phyloP scores from a whole-genome alignment of 1,140 invertebrate genomes.

The Pentalonia nigronervosa region DNA sequence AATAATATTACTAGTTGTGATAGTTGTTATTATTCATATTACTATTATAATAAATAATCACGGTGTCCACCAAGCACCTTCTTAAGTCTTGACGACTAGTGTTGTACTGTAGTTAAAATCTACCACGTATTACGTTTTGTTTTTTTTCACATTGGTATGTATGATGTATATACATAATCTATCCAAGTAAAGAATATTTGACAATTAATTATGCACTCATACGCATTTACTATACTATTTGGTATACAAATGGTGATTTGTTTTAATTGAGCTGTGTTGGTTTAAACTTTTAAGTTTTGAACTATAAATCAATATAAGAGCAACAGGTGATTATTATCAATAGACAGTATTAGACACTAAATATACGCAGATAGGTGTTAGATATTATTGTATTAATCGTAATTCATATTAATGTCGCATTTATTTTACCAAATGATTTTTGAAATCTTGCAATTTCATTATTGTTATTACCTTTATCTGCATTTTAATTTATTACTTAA shows the following conservation, averaged over 20 bases:
- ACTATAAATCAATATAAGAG: not conserved
- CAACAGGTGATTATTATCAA: not conserved
- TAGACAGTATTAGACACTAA: not conserved
- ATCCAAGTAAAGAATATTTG: not conserved
- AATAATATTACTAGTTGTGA: not conserved
- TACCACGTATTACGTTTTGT: not conserved
- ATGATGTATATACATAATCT: not conserved
- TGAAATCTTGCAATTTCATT: not conserved
- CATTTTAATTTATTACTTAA: no score
- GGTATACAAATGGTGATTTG: not conserved
- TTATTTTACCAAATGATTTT: not conserved
- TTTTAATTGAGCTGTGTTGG: not conserved
- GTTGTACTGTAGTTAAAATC: not conserved
- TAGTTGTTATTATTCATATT: not conserved
- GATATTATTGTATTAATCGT: not conserved
- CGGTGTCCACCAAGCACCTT: not conserved
- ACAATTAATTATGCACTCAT: not conserved
- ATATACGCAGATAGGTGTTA: not conserved
- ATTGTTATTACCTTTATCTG: not conserved
- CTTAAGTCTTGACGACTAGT: not conserved
- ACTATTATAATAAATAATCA: not conserved
- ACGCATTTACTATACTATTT: not conserved
- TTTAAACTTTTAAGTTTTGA: not conserved
- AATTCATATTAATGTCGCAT: not conserved
- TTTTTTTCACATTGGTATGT: not conserved